A percentile compares a stretch with the other conserved stretches of the same genome.
These are phyloP conservation scores for Liparis tanakae DNA, from an alignment of 2,797 vertebrate genomes.

Conservation along the genomic window DNA sequence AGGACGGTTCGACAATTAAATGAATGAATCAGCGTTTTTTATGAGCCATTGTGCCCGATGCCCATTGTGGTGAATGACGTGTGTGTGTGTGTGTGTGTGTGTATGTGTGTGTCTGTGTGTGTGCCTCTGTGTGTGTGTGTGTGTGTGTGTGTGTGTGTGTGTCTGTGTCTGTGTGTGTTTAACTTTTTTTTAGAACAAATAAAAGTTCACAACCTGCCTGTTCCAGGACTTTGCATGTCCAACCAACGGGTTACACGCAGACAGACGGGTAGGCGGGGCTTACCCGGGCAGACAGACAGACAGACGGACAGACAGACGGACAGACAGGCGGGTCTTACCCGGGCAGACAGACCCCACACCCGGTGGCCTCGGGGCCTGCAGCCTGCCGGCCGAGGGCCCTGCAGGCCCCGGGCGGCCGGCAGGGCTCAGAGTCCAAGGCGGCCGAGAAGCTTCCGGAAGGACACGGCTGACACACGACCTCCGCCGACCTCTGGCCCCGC, in stretches of 20 bases:
- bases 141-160: neutral
- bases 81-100: slow-evolving; percentile 11
- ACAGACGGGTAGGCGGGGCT: slow-evolving; percentile 36
- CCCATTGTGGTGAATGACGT: slow-evolving; percentile 35
- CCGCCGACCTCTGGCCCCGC: slow-evolving; percentile 58
- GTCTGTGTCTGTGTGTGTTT: neutral
- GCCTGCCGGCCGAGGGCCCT: slow-evolving; percentile 72
- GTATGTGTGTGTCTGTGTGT: no score
- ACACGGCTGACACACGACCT: slow-evolving; percentile 84
- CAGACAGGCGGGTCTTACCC: slow-evolving; percentile 81
- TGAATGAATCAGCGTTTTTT: slow-evolving; percentile 38
- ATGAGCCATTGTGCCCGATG: slow-evolving; percentile 2
- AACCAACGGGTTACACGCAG: slow-evolving; percentile 2
- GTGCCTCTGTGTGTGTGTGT: neutral
- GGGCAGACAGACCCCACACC: slow-evolving; percentile 87
- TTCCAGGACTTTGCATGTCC: slow-evolving; percentile 13
- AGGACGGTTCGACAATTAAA: slow-evolving; percentile 24
- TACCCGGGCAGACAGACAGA: slow-evolving; percentile 87
- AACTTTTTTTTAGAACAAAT: slow-evolving; percentile 31
- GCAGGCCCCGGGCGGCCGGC: slow-evolving; percentile 84
- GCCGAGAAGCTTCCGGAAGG: slow-evolving; percentile 86
- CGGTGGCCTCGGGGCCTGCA: slow-evolving; percentile 70
- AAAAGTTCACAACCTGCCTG: slow-evolving; percentile 28
- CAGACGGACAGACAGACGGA: slow-evolving; percentile 11
- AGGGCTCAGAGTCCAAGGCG: slow-evolving; percentile 68